Base-by-base conservation (phyloP, 2,888 invertebrate genomes). In the Cryptops parisi region DNA sequence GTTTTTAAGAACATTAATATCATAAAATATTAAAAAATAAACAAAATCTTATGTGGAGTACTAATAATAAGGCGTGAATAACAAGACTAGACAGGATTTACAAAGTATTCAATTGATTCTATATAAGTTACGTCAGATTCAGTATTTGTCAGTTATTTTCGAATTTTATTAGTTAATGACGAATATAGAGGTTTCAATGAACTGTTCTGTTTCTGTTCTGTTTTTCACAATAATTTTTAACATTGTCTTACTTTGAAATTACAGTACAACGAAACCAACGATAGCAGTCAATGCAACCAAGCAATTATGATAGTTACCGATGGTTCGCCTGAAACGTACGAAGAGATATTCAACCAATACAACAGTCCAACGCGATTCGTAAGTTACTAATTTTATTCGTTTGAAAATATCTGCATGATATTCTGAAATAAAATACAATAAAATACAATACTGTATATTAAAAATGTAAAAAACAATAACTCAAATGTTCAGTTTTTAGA, bases 251-350 rank as follows among this genome's bases (percentile, higher is more conserved):
- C 4, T 39, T 48, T 33, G 27, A 12, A 15, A 52, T 61, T 61
- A 21, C 58, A 73, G 63, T 77, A 77, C 57, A 73, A 78, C 72
- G 21, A 68, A 24, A 76, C 76, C 58, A 73, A 74, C 47, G 81
- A 80, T 63, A 90, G 90, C 3, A 84, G 87, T 62, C 87, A 91
- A 65, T 98, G 98, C 67, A 98, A 98, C 73, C 84, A 94, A 74
- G 96, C 94, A 26, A 96, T 98, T 64, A 96, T 98, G 96, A 73
- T 98, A 61, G 82, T 98, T 61, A 96, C 97, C n/a, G 98, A 98
- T 70, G 97, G 97, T 23, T 91, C 96, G 17, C 93, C 96, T 44
- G 87, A 90, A 65, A 88, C 84, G 66, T 93, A 83, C 71, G 84
- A 88, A 67, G 86, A 91, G 64, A 81, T 94, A 54, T 98, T 98